Percentiles rank a stretch among this genome's conserved stretches.
Conservation (phyloP, 2,888 invertebrate species). For the Acrocera orbiculus region DNA sequence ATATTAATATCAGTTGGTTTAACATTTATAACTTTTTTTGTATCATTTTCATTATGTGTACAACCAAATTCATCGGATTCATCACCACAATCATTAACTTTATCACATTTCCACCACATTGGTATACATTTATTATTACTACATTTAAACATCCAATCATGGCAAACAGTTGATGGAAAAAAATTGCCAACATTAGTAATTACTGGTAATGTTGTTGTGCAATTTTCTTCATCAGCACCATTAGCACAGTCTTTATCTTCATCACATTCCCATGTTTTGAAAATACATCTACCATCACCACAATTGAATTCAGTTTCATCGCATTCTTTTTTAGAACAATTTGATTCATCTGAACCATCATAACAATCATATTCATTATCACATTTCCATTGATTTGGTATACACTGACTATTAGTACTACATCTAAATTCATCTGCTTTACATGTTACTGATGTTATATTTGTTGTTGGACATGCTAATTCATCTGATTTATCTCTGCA, state of each 20-base stretch:
- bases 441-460: slow-evolving; percentile 14
- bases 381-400: slow-evolving; percentile 55
- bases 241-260: slow-evolving; percentile 54
- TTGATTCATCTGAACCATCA: slow-evolving; percentile 49
- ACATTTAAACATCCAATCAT: slow-evolving; percentile 66
- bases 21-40: slow-evolving; percentile 12
- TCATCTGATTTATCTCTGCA: slow-evolving; percentile 40
- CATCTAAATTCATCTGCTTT: slow-evolving; percentile 36
- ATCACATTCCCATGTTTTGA: slow-evolving; percentile 42
- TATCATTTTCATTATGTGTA: slow-evolving; percentile 14
- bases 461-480: slow-evolving; percentile 13
- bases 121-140: slow-evolving; percentile 52
- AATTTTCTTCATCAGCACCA: slow-evolving; percentile 53
- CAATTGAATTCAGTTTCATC: slow-evolving; percentile 58
- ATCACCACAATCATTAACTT: slow-evolving; percentile 58
- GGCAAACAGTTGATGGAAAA: slow-evolving; percentile 35
- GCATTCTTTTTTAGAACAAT: slow-evolving; percentile 44
- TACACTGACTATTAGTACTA: slow-evolving; percentile 36
- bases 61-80: slow-evolving; percentile 55
- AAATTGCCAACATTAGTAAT: slow-evolving; percentile 13
- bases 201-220: slow-evolving; percentile 31
- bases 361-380: slow-evolving; percentile 60
- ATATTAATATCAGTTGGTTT: slow-evolving; percentile 17
- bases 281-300: slow-evolving; percentile 37
- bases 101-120: slow-evolving; percentile 67